Conservation (phyloP, 2,797 vertebrate genomes). For the Alfaro cultratus region DNA sequence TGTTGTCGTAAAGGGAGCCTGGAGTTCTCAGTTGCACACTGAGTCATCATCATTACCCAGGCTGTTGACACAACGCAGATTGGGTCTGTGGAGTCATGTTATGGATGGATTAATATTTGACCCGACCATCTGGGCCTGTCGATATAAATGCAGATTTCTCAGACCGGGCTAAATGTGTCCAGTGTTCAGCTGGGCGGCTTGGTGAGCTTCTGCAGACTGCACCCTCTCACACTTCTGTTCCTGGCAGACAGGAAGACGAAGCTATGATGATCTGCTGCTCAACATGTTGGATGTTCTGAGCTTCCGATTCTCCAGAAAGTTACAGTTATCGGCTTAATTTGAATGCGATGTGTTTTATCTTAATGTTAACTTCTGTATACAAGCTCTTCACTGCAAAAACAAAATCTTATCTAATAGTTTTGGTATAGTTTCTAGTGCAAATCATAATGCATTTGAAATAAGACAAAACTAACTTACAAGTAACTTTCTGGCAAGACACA, state of each 20-base stretch:
- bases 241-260: slow-evolving; percentile 9
- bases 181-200: background rate
- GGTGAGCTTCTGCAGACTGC: background rate
- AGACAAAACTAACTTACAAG: no score
- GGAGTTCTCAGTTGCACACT: background rate
- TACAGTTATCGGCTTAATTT: background rate
- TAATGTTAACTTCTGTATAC: no score
- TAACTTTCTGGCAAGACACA: no score
- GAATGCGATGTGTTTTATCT: no score
- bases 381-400: no score
- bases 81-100: slow-evolving; percentile 5
- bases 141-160: slow-evolving; percentile 10
- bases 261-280: slow-evolving; percentile 1
- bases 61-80: slow-evolving; percentile 14
- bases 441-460: no score
- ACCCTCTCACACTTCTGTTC: slow-evolving; percentile 9
- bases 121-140: slow-evolving; percentile 8
- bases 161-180: background rate
- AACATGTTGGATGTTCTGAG: background rate
- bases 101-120: slow-evolving; percentile 2
- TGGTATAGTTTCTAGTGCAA: no score
- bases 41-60: background rate
- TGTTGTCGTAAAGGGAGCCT: slow-evolving; percentile 1
- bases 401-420: no score
- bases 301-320: background rate